A percentile compares a stretch with the other conserved stretches of the same genome.
Evolutionary conservation across 2,888 invertebrate genomes (phyloP).

Genomic region (Tachystola acroxantha): DNA sequence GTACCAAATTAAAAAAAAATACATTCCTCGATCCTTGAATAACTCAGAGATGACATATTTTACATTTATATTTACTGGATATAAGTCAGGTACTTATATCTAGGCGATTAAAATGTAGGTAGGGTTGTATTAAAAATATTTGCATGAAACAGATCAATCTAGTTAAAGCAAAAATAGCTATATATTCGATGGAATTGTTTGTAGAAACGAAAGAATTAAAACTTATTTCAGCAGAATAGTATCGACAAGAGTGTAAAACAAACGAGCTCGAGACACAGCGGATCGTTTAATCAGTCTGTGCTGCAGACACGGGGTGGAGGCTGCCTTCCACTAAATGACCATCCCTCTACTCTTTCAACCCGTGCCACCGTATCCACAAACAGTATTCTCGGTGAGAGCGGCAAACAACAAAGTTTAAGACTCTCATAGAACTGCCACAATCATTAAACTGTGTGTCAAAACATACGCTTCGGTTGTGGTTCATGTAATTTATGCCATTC

Average conservation of each 20-base stretch:
- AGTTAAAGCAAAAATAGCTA: too few relatives aligned
- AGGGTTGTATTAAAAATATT: too few relatives aligned
- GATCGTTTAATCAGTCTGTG: conserved; percentile 73
- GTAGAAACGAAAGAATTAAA: neutral
- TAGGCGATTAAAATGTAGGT: too few relatives aligned
- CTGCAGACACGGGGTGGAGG: conserved; percentile 52
- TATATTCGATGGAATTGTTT: neutral
- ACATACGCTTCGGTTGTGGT: too few relatives aligned
- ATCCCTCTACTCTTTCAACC: conserved; percentile 71
- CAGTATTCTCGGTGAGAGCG: conserved; percentile 66
- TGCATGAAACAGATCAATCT: too few relatives aligned
- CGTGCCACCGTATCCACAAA: conserved; percentile 73
- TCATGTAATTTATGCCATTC: too few relatives aligned
- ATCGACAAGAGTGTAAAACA: conserved; percentile 50
- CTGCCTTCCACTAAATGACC: conserved; percentile 72
- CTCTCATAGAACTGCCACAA: conserved; percentile 32
- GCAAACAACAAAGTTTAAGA: conserved; percentile 29
- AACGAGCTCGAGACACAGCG: conserved; percentile 61
- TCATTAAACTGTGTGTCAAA: too few relatives aligned
- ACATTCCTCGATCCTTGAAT: too few relatives aligned
- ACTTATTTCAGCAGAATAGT: conserved; percentile 24
- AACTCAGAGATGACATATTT: too few relatives aligned
- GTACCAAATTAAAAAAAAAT: too few relatives aligned
- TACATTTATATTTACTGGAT: too few relatives aligned
- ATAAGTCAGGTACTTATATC: too few relatives aligned